Evolutionary conservation across 2,888 invertebrate species (phyloP).

Genomic region (Chouioia cunea): DNA sequence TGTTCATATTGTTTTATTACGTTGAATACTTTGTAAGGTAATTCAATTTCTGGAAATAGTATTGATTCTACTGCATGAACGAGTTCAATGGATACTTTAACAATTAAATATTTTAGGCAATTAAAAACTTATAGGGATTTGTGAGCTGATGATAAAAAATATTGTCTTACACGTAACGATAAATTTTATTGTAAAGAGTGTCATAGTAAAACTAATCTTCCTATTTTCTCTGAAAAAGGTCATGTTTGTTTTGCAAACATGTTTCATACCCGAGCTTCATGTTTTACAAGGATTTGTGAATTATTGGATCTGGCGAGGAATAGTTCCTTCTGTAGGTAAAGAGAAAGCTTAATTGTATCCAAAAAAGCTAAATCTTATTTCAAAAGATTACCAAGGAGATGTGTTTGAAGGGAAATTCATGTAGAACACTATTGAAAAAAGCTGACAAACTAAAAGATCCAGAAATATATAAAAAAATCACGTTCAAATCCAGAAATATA

Average conservation of each 20-base stretch:
- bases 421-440: conserved; percentile 6
- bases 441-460: conserved; percentile 7
- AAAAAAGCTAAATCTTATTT: conserved; percentile 1
- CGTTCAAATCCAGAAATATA: conserved; percentile 15
- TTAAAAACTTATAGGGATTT: conserved; percentile 28
- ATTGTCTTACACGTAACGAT: conserved; percentile 20
- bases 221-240: conserved; percentile 15
- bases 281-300: conserved; percentile 21
- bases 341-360: conserved; percentile 2
- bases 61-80: not conserved
- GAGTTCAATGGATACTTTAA: not conserved
- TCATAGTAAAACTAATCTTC: conserved; percentile 26
- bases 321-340: not conserved
- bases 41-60: not conserved
- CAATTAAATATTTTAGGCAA: not conserved
- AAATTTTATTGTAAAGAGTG: conserved; percentile 15
- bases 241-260: conserved; percentile 9
- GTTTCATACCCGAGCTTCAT: conserved; percentile 10
- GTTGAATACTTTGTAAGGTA: not conserved
- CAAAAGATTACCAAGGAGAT: conserved; percentile 12
- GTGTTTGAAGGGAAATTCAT: too few species aligned
- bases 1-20: conserved; percentile 10
- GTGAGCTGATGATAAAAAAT: conserved; percentile 17
- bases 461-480: conserved; percentile 15
- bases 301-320: conserved; percentile 7